A percentile compares a stretch with the other conserved stretches of the same genome.
Conservation (phyloP, 2,888 invertebrate genomes). For the Sepiola atlantica region DNA sequence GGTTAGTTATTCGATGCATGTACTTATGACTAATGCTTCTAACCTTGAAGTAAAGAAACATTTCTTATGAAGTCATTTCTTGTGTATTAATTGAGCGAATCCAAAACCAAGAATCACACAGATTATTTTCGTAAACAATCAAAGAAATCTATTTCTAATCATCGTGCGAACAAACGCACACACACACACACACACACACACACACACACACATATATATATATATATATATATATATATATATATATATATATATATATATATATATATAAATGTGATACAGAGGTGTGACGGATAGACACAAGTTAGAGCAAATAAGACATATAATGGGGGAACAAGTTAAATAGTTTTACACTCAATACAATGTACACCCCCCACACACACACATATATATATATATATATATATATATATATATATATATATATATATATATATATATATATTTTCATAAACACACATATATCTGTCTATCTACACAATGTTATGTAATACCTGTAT, state of each 20-base stretch:
- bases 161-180: not conserved
- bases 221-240: too few relatives aligned
- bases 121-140: not conserved
- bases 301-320: too few relatives aligned
- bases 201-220: not conserved
- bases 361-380: too few relatives aligned
- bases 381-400: too few relatives aligned
- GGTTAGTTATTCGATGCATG: not conserved
- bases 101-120: not conserved
- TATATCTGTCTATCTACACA: too few relatives aligned
- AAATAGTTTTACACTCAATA: too few relatives aligned
- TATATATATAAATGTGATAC: not conserved
- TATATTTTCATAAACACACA: too few relatives aligned
- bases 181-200: not conserved
- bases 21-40: not conserved
- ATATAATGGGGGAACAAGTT: too few relatives aligned
- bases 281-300: too few relatives aligned
- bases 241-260: not conserved
- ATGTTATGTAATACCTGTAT: too few relatives aligned
- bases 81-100: not conserved
- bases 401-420: too few relatives aligned
- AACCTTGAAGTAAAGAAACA: not conserved
- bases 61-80: not conserved
- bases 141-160: not conserved
- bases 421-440: not conserved